A percentile compares a stretch with the other conserved stretches of the same genome.
Evolutionary conservation across 1,140 invertebrate species (phyloP).

Genomic region (Orius laevigatus): DNA sequence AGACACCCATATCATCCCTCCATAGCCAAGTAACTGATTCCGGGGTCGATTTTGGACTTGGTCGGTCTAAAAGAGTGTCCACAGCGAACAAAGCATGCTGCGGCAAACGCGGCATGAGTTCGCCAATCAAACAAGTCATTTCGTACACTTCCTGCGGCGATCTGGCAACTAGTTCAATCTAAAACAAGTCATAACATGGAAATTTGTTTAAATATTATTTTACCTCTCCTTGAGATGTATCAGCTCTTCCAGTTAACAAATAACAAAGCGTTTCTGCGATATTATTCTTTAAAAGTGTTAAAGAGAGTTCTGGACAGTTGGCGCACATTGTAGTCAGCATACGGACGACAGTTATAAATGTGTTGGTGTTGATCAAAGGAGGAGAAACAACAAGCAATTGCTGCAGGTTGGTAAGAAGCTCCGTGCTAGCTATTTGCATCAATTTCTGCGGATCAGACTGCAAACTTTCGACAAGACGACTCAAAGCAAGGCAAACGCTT

Average conservation of each 20-base stretch:
- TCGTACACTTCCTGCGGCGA: conserved; percentile 92
- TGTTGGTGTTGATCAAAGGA: conserved; percentile 78
- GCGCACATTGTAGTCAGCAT: conserved; percentile 92
- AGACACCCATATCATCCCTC: conserved; percentile 66
- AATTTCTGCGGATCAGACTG: conserved; percentile 78
- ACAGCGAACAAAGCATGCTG: conserved; percentile 83
- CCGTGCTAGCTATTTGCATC: conserved; percentile 87
- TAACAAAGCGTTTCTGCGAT: conserved; percentile 88
- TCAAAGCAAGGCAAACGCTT: conserved; percentile 90
- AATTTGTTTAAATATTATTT: conserved; percentile 2
- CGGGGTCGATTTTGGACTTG: conserved; percentile 33
- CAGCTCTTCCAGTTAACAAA: conserved; percentile 65
- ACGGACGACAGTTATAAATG: conserved; percentile 88
- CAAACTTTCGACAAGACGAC: conserved; percentile 89
- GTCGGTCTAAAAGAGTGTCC: conserved; percentile 67
- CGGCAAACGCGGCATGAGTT: conserved; percentile 87
- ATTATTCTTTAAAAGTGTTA: conserved; percentile 79
- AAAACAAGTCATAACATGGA: conserved; percentile 5
- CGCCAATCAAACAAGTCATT: conserved; percentile 88
- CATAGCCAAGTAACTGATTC: conserved; percentile 87
- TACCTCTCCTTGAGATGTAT: conserved; percentile 34
- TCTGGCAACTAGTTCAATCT: conserved; percentile 72
- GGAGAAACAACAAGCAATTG: conserved; percentile 86
- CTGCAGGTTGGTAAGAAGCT: conserved; percentile 81
- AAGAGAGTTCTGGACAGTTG: conserved; percentile 81